phyloP scores from a whole-genome alignment of 2,113 vertebrate genomes.

The Tonatia bakeri region DNA sequence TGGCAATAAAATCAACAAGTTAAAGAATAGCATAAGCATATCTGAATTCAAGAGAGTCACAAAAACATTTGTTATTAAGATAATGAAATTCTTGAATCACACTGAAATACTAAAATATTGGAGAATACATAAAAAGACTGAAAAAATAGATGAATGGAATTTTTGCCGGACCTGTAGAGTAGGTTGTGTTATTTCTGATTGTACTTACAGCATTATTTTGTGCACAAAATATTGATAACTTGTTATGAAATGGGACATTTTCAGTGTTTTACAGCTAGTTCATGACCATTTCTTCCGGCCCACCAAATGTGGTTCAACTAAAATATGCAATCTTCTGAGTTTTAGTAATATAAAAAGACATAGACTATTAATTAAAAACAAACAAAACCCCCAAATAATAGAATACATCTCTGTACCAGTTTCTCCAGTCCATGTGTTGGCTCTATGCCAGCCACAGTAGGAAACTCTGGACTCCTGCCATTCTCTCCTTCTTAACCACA shows the following conservation, averaged over 20 bases:
- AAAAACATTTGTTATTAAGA: not conserved
- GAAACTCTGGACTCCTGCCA: not conserved
- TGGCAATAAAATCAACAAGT: not conserved
- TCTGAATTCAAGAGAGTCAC: not conserved
- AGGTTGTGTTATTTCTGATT: not conserved
- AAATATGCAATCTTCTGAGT: not conserved
- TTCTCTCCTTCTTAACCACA: not conserved
- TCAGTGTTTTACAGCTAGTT: not conserved
- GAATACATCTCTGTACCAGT: not conserved
- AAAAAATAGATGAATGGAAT: not conserved
- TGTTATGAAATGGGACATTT: not conserved
- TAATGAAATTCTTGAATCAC: not conserved
- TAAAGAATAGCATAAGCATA: not conserved
- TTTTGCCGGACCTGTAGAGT: not conserved
- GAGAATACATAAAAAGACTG: not conserved
- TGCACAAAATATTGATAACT: not conserved
- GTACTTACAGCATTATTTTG: not conserved
- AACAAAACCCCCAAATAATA: not conserved
- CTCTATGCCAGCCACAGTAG: not conserved
- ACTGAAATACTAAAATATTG: not conserved
- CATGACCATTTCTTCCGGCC: not conserved
- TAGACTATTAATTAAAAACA: not conserved
- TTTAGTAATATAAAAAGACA: not conserved
- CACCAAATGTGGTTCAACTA: not conserved
- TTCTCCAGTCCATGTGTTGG: not conserved